Evolutionary conservation across 1,140 invertebrate genomes (phyloP), one percentile per base, ranked within the genome.

Genomic region (Trigoniulus corallinus): DNA sequence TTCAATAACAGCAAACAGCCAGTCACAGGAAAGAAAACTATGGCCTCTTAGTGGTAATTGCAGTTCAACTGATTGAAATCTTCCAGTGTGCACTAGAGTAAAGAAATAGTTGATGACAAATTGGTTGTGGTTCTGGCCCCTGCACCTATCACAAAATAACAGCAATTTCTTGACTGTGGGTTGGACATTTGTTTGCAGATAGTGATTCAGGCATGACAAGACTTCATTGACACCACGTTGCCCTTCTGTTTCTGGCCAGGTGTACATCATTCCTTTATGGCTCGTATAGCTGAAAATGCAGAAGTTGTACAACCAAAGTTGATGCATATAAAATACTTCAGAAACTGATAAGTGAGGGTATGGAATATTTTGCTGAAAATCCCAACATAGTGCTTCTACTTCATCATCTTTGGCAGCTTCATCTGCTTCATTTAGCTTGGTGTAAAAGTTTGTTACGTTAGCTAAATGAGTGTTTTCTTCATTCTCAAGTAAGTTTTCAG

Each of bases 91-190:
- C 10, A 10, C 24, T n/a, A 48, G 15, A n/a, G 25, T 24, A 12
- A 48, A 4, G 7, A 29, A 23, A 48, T 34, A 48, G 20, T 29
- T 15, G 10, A 48, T 22, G 12, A 48, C 29, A 34, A n/a, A 3
- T 13, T 27, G 47, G 21, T 48, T 48, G 3, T 48, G 12, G 22
- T 48, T 27, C 21, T 48, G 47, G 12, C 47, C 47, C n/a, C 2
- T 12, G 21, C 25, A 27, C 12, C 27, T 29, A 48, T 48, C 27
- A 20, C 12, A 15, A 23, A 48, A 48, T 20, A 27, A 15, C n/a
- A n/a, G 23, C 3, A 48, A 12, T 7, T 34, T 25, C 23, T 48
- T 7, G 3, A 23, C 22, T 3, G 45, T 21, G 2, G 20, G 7
- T 20, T 3, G 23, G 12, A 48, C 22, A 20, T 48, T 4, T 29